Base-by-base conservation (phyloP, 2,888 invertebrate genomes). In the Amblyjoppa fuscipennis region DNA sequence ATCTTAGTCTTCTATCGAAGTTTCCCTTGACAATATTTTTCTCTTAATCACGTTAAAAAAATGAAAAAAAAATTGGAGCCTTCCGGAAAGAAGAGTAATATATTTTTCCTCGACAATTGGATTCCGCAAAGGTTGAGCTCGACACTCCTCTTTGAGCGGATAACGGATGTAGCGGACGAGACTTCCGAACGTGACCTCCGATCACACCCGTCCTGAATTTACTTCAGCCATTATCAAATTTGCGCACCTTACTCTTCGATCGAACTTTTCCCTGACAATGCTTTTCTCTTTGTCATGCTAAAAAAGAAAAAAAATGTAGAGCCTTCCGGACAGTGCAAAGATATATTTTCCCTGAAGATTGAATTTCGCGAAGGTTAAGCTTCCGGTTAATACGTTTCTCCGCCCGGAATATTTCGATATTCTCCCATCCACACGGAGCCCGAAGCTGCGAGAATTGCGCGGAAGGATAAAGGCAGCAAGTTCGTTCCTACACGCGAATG, bases 401-500 rank as follows among this genome's bases (percentile, higher is more conserved):
- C 16, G 45, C 25, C n/a, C 51, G 59, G 73, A 74, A 59, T 61
- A 74, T 61, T 74, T 61, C 73, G 41, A 74, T 74, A 31, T 74
- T 59, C 59, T 2, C 73, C 3, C 20, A 28, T 41, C 9, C 38
- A 61, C 56, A 13, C 25, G 25, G 20, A 20, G 53, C 34, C 3
- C 11, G 9, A 25, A 3, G 25, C 1, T 13, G 61, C 6, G 28
- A 51, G 53, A 3, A 34, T n/a, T 49, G 13, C 20, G 11, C 49
- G 51, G 49, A 53, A 69, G 69, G 45, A 49, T 13, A 51, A 59
- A 51, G 28, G 20, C 34, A 16, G 61, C 31, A 31, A 61, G 61
- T 76, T 51, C 75, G 61, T 49, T 49, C 16, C 51, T 76, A 13
- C 49, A 51, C 51, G 64, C 20, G 64, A 76, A 76, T 76, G 53